phyloP scores from a whole-genome alignment of 2,113 vertebrate species.

The Haemorhous mexicanus region DNA sequence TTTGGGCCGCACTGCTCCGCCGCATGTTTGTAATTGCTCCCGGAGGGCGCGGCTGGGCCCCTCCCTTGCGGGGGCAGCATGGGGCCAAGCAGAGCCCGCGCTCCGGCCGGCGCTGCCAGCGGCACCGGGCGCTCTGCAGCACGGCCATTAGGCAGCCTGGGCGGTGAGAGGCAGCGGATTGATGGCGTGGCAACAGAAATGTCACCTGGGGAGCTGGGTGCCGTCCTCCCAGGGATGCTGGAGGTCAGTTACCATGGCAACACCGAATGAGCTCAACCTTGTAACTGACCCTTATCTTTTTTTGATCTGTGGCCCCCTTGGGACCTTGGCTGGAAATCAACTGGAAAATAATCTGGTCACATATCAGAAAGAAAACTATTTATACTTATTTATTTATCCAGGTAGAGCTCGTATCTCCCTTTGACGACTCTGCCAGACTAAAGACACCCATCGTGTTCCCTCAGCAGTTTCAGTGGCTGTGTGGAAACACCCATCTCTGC shows the following conservation, averaged over 20 bases:
- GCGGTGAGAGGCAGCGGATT: slow-evolving; percentile 76
- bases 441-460: not conserved
- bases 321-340: slow-evolving; percentile 81
- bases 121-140: slow-evolving; percentile 33
- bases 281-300: slow-evolving; percentile 97
- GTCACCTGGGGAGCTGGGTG: slow-evolving; percentile 84
- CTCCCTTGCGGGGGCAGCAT: not conserved
- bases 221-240: slow-evolving; percentile 86
- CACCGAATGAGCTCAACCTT: slow-evolving; percentile 86
- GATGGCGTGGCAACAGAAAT: slow-evolving; percentile 83
- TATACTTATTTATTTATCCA: slow-evolving; percentile 77
- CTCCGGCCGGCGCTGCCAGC: not conserved
- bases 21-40: slow-evolving; percentile 74
- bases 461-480: rapidly evolving
- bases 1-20: not conserved
- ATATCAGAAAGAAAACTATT: slow-evolving; percentile 80
- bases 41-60: slow-evolving; percentile 58
- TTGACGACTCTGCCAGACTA: not conserved
- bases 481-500: not conserved
- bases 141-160: slow-evolving; percentile 69
- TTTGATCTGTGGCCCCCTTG: slow-evolving; percentile 83
- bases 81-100: rapidly evolving
- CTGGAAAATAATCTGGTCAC: slow-evolving; percentile 84
- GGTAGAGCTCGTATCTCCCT: slow-evolving; percentile 51
- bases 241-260: slow-evolving; percentile 98